Evolutionary conservation across 2,113 vertebrate species (phyloP).

Genomic region (Trogon surrucura): DNA sequence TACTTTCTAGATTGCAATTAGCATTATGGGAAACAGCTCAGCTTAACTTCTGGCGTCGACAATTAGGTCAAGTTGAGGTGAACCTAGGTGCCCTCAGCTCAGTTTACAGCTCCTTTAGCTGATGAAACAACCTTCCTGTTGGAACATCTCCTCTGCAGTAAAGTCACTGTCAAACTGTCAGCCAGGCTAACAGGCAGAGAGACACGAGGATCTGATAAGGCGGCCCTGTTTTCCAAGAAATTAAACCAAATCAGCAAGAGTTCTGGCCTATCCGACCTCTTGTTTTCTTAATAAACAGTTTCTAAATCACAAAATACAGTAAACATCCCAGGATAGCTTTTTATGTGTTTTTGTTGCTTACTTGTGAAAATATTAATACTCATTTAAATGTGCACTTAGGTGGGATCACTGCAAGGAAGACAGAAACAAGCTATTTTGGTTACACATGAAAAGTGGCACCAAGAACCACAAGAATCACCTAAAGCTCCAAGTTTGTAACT

Average conservation of each 20-base stretch:
- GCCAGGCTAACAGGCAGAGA: conserved; percentile 23
- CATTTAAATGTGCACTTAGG: background rate
- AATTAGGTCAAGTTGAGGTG: conserved; percentile 65
- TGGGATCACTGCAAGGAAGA: background rate
- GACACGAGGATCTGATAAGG: conserved; percentile 66
- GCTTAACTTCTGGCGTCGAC: background rate
- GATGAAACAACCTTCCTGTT: conserved; percentile 62
- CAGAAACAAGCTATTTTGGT: background rate
- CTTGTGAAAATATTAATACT: background rate
- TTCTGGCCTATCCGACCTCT: conserved; percentile 33
- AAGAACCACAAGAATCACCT: background rate
- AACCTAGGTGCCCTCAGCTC: conserved; percentile 31
- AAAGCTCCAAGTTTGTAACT: background rate
- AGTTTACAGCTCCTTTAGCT: conserved; percentile 38
- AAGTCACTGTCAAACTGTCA: conserved; percentile 55
- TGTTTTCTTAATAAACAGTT: conserved; percentile 68
- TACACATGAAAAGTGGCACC: background rate
- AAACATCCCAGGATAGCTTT: conserved; percentile 10
- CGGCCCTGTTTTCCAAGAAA: conserved; percentile 66
- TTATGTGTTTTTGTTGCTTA: background rate
- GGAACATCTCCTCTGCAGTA: conserved; percentile 23
- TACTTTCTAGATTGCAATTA: background rate
- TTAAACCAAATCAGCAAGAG: conserved; percentile 63
- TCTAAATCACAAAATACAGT: conserved; percentile 48
- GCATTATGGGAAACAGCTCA: conserved; percentile 38